Conservation (phyloP, 2,797 vertebrate genomes). For the Diplodus puntazzo region DNA sequence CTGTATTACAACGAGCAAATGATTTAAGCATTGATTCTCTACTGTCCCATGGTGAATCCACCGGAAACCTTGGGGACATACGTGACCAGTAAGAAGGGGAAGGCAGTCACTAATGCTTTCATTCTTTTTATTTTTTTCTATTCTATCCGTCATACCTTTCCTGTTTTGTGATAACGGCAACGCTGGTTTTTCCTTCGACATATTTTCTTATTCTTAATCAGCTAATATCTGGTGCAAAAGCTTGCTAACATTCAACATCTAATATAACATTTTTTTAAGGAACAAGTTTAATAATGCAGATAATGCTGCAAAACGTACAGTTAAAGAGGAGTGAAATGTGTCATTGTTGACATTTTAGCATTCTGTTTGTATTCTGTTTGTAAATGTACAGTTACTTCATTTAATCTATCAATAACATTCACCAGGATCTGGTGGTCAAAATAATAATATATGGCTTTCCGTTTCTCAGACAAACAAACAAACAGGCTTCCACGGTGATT, state of each 20-base stretch:
- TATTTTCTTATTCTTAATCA: neutral
- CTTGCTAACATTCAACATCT: neutral
- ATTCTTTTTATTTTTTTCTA: neutral
- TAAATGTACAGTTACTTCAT: neutral
- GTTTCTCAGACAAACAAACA: slow-evolving; percentile 47
- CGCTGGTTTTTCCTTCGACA: neutral
- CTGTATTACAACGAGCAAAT: slow-evolving; percentile 44
- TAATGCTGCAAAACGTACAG: slow-evolving; percentile 8
- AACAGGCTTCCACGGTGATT: slow-evolving; percentile 55
- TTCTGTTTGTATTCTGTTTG: neutral
- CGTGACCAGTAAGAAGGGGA: neutral
- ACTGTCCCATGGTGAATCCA: neutral
- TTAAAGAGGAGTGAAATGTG: slow-evolving; percentile 46
- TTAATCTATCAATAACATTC: slow-evolving; percentile 16
- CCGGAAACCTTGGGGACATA: neutral
- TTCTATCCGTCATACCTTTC: neutral
- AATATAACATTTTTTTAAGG: slow-evolving; percentile 12
- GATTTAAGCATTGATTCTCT: slow-evolving; percentile 44
- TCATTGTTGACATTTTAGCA: slow-evolving; percentile 40
- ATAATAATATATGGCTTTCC: slow-evolving; percentile 33
- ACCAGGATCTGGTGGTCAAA: neutral
- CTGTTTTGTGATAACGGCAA: neutral
- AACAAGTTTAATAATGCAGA: slow-evolving; percentile 9
- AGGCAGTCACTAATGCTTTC: neutral
- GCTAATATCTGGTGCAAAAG: slow-evolving; percentile 5